Evolutionary conservation across 2,797 vertebrate species (phyloP), one percentile per base, ranked within the genome.

Genomic region (Falco biarmicus): DNA sequence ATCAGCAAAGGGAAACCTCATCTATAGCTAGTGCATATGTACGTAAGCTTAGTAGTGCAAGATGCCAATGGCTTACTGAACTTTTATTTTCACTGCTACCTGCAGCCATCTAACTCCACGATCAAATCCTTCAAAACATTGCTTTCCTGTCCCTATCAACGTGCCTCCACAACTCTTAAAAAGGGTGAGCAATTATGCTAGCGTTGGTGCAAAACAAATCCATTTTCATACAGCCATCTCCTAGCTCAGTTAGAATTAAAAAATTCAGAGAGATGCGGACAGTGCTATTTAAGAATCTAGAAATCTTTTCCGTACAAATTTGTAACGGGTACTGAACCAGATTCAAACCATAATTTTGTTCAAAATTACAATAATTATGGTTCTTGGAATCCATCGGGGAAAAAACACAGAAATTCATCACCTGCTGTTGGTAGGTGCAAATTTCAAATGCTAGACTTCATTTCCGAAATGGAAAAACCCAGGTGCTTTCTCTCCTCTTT

Each of bases 341-440:
- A 66, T 61, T 87, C 34, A 71, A 71, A 73, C 65, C 53, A 69
- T 54, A 84, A 81, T 95, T 92, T 78, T 68, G 45, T 66, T 32
- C 14, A 85, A 94, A 93, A 94, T 84, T 76, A 61, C 74, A 85
- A 56, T 95, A 84, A 91, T 89, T 91, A 91, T 19, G 39, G 86
- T 69, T 87, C 85, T 69, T 82, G 82, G 65, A 81, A 69, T 43
- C 31, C 26, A 39, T 11, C 2, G 15, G 53, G 24, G 34, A 26
- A 4, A 71, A 56, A 28, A 13, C 26, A 31, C 53, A 80, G 45
- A 41, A 90, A 79, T 76, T 83, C 48, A 68, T 51, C 31, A 37
- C 22, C 59, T 80, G 84, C 59, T 73, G 45, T 61, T 88, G 60
- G 69, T 56, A 85, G 60, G 45, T 61, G 22, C 53, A 83, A 54